These are phyloP conservation scores for Hyperoodon ampullatus DNA, from an alignment of 2,113 vertebrate genomes.

Conservation along the genomic window DNA sequence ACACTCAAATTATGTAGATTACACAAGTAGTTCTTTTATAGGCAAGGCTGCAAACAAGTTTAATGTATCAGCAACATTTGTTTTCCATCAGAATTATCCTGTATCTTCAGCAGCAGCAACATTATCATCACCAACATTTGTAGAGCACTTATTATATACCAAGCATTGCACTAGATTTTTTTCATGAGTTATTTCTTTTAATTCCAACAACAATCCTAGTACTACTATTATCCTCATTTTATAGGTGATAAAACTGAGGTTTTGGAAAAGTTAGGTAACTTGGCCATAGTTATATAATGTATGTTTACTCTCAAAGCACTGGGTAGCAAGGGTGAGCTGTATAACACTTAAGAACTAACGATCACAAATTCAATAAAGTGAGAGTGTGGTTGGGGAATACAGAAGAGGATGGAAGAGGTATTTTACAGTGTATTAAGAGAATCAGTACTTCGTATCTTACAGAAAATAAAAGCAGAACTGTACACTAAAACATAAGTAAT, in stretches of 20 bases:
- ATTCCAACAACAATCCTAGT: not conserved
- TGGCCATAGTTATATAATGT: not conserved
- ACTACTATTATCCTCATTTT: not conserved
- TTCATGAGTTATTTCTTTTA: not conserved
- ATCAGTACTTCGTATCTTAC: not conserved
- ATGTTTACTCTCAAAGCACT: not conserved
- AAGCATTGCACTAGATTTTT: not conserved
- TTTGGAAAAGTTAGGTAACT: not conserved
- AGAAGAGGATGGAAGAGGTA: not conserved
- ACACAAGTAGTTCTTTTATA: not conserved
- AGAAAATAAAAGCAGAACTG: not conserved
- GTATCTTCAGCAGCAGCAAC: not conserved
- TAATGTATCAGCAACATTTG: not conserved
- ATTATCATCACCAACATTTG: not conserved
- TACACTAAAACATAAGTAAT: not conserved
- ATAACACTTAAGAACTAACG: not conserved
- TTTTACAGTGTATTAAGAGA: not conserved
- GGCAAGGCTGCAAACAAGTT: not conserved
- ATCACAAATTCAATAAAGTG: not conserved
- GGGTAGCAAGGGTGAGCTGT: not conserved
- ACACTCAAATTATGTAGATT: not conserved
- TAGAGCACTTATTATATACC: not conserved
- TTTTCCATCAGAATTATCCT: not conserved
- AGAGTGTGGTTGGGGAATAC: not conserved
- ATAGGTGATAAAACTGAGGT: not conserved